Percentiles rank a stretch among this genome's conserved stretches.
phyloP scores from a whole-genome alignment of 2,888 invertebrate genomes.

The Phortica magna region DNA sequence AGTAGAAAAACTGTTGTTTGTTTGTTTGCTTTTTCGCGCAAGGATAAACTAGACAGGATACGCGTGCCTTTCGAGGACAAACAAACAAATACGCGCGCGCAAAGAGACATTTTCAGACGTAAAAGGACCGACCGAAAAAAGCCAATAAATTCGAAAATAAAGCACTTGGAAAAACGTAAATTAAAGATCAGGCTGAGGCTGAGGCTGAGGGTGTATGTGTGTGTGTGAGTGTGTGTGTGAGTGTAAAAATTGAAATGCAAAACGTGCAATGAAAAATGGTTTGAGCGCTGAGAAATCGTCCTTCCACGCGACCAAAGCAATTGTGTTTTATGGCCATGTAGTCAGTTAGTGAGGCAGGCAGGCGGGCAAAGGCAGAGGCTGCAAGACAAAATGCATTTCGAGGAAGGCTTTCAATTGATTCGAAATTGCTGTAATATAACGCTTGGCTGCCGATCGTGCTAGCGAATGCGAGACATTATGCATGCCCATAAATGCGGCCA shows the following conservation, averaged over 20 bases:
- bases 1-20: neutral
- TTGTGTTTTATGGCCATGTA: constrained; percentile 36
- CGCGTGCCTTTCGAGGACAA: constrained; percentile 32
- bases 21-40: constrained; percentile 24
- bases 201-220: constrained; percentile 41
- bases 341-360: too few relatives aligned
- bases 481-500: constrained; percentile 57
- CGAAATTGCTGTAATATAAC: constrained; percentile 72
- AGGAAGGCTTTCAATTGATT: constrained; percentile 70
- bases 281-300: constrained; percentile 27
- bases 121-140: neutral
- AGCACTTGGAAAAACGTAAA: constrained; percentile 42
- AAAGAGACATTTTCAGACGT: neutral
- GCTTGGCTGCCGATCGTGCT: constrained; percentile 65
- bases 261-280: constrained; percentile 15
- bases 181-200: constrained; percentile 62
- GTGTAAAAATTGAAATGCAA: neutral
- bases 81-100: constrained; percentile 8
- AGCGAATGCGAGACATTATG: constrained; percentile 27
- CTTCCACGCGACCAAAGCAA: constrained; percentile 40
- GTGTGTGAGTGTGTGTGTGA: neutral
- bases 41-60: neutral
- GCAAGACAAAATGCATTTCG: constrained; percentile 60
- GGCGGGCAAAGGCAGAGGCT: constrained; percentile 56
- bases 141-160: constrained; percentile 2